phyloP scores from a whole-genome alignment of 2,113 vertebrate genomes.

The Myiagra hebetior region DNA sequence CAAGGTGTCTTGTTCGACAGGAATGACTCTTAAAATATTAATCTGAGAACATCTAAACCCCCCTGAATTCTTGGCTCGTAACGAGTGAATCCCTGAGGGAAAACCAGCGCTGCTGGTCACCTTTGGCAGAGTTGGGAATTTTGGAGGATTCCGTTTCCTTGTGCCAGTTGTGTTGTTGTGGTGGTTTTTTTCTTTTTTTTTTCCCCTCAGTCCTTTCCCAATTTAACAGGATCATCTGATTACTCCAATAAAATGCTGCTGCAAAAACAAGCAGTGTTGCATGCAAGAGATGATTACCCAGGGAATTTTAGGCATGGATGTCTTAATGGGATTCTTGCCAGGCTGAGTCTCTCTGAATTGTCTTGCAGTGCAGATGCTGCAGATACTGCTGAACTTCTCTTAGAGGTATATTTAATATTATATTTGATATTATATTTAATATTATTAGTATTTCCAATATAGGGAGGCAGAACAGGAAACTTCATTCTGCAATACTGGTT shows the following conservation, averaged over 20 bases:
- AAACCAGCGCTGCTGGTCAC: not conserved
- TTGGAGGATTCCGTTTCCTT: not conserved
- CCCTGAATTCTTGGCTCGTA: not conserved
- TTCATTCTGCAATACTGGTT: not conserved
- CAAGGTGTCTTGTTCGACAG: not conserved
- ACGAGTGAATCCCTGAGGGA: not conserved
- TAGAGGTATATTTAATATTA: not conserved
- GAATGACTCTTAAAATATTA: not conserved
- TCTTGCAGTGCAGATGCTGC: not conserved
- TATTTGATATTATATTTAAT: no score
- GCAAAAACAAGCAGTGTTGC: not conserved
- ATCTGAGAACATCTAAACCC: not conserved
- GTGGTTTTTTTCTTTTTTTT: no score
- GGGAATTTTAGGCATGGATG: not conserved
- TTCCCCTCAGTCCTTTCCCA: not conserved
- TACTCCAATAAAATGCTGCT: not conserved
- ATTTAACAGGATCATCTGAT: not conserved
- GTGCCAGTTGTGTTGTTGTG: not conserved
- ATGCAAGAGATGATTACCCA: not conserved
- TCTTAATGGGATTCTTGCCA: not conserved
- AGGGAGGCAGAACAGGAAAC: not conserved
- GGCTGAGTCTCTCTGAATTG: not conserved
- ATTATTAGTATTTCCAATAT: accelerated
- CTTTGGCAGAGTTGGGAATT: slow-evolving; percentile 26
- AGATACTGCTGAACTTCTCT: not conserved